These are phyloP conservation scores for Stylophora pistillata DNA, from an alignment of 64 coral and sea anemone genomes.

Conservation along the genomic window DNA sequence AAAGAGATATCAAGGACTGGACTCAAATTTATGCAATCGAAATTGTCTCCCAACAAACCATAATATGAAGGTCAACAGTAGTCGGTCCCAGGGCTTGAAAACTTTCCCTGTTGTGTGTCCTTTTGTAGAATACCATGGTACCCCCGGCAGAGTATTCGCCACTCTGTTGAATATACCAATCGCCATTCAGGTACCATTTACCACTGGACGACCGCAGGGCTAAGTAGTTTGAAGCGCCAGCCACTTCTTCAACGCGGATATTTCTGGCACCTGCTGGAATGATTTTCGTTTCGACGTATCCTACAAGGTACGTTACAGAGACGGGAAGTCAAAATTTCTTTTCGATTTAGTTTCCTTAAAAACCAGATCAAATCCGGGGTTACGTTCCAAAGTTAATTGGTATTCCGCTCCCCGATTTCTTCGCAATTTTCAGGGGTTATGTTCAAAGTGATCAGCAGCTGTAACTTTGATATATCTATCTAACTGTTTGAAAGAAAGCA, in stretches of 20 bases:
- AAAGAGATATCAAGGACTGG: background rate
- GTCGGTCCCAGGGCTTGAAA: constrained; percentile 85
- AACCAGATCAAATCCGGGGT: background rate
- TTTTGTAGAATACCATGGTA: constrained; percentile 73
- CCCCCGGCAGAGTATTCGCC: constrained; percentile 92
- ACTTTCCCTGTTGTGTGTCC: constrained; percentile 95
- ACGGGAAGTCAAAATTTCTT: too few species aligned
- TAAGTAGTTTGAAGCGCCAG: constrained; percentile 80
- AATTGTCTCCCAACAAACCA: constrained; percentile 51
- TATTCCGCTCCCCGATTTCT: background rate
- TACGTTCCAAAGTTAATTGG: background rate
- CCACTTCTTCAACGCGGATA: constrained; percentile 88
- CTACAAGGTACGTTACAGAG: constrained; percentile 24
- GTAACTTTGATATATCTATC: too few species aligned
- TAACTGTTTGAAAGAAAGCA: too few species aligned
- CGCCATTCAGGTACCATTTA: constrained; percentile 95
- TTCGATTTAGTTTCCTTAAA: too few species aligned
- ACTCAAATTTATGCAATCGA: background rate
- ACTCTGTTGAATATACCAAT: constrained; percentile 98
- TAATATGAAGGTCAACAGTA: constrained; percentile 80
- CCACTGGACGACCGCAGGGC: constrained; percentile 88
- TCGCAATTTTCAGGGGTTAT: too few species aligned
- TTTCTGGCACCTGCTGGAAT: constrained; percentile 90
- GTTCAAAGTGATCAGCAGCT: too few species aligned
- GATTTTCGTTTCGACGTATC: constrained; percentile 92